phyloP scores from a whole-genome alignment of 2,113 vertebrate genomes.

The Mus musculus region DNA sequence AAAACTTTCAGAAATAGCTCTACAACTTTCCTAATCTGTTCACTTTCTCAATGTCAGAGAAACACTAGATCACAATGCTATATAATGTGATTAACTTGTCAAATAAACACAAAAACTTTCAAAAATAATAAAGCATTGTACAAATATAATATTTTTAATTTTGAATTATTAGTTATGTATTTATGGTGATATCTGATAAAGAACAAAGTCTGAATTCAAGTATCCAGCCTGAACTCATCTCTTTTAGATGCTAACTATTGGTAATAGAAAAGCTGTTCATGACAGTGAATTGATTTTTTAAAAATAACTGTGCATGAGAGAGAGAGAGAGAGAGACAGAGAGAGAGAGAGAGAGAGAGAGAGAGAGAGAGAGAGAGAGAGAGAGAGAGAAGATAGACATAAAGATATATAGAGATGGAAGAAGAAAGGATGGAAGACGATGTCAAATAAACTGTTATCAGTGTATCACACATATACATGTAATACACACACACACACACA shows the following conservation, averaged over 20 bases:
- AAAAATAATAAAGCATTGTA: neutral
- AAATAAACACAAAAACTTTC: neutral
- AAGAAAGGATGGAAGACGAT: neutral
- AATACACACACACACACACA: no score
- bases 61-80: no score
- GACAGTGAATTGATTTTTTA: neutral
- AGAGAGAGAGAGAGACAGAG: neutral
- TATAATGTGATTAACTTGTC: no score
- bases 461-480: neutral
- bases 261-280: neutral
- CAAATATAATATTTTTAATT: neutral
- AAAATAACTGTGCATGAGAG: neutral
- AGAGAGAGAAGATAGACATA: neutral
- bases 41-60: neutral
- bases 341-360: neutral
- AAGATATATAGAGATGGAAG: no score
- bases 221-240: neutral
- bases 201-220: neutral
- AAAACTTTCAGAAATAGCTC: neutral
- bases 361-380: neutral
- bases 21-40: neutral
- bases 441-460: neutral
- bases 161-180: neutral
- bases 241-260: neutral
- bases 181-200: neutral